Evolutionary conservation across 2,797 vertebrate species (phyloP).

Genomic region (Typhlichthys eigenmanni): DNA sequence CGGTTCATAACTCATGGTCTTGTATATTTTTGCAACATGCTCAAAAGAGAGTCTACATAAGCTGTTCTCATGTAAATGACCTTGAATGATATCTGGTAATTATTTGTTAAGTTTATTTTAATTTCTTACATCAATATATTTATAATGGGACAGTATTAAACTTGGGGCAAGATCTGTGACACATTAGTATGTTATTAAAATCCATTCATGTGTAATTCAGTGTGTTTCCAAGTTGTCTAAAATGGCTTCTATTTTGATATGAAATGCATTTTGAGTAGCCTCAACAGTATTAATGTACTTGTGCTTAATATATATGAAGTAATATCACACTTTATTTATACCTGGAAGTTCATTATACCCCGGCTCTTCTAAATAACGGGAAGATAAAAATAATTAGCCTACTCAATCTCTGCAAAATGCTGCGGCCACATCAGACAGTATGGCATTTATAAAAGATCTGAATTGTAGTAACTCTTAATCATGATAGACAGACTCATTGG

Average conservation of each 20-base stretch:
- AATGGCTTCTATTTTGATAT: conserved; percentile 67
- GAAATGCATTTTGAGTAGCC: conserved; percentile 43
- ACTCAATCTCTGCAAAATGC: conserved; percentile 13
- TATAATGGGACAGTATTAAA: conserved; percentile 59
- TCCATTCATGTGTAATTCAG: conserved; percentile 67
- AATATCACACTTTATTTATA: conserved; percentile 5
- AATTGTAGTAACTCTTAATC: background rate
- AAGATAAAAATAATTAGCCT: conserved; percentile 46
- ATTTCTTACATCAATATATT: conserved; percentile 61
- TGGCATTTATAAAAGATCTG: background rate
- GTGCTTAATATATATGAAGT: conserved; percentile 50
- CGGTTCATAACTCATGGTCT: conserved; percentile 61
- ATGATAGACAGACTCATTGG: too few relatives aligned
- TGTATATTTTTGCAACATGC: conserved; percentile 64
- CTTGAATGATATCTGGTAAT: conserved; percentile 32
- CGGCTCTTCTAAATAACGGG: conserved; percentile 15
- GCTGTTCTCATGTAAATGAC: conserved; percentile 45
- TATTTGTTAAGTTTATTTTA: conserved; percentile 35
- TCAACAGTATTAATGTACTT: background rate
- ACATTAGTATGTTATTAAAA: conserved; percentile 68
- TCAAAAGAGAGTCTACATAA: conserved; percentile 51
- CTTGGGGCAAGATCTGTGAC: conserved; percentile 41
- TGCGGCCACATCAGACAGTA: conserved; percentile 11
- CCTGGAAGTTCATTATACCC: conserved; percentile 26
- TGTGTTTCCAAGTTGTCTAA: conserved; percentile 65